Base-by-base conservation (phyloP, 2,797 vertebrate species). In the Arctocebus calabarensis region DNA sequence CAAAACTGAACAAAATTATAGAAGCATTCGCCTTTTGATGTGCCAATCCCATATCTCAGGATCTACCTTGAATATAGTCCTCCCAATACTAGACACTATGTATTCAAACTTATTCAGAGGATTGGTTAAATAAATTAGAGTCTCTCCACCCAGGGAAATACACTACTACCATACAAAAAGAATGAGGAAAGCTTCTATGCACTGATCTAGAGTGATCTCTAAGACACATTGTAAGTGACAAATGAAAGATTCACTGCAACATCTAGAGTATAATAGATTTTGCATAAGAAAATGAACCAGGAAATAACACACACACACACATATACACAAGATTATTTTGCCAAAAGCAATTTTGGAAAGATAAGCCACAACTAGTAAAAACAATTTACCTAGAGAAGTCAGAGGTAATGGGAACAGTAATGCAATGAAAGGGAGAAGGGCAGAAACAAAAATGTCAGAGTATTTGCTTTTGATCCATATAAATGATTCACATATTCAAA, bases 1-100 rank as follows among this genome's bases (percentile, higher is more conserved):
- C 74, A 83, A 43, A 32, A 92, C 32, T n/a, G 78, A 86, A 78
- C 27, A 64, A 88, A 90, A 74, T 48, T 90, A 62, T 22, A 32
- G 25, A 83, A 83, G 70, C 64, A 48, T 32, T 93, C 94, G 48
- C 43, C 48, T 10, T 84, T 70, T 81, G 43, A 62, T 74, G 45
- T 40, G n/a, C 25, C 71, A 68, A 29, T n/a, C n/a, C 29, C 5
- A 29, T 20, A 79, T 78, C 77, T 88, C 48, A 75, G 48, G 57
- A 82, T 45, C 55, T 92, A 75, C 27, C 48, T n/a, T 37, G 25
- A 78, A 14, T 43, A 88, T 37, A 37, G 4, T 5, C n/a, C 45
- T 57, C 27, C 32, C 48, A 88, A 78, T 61, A 79, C 71, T 29
- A 79, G 48, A 61, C 37, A 79, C 43, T 29, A 20, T 11, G 32